Evolutionary conservation across 2,888 invertebrate genomes (phyloP).

Genomic region (Clunio marinus): DNA sequence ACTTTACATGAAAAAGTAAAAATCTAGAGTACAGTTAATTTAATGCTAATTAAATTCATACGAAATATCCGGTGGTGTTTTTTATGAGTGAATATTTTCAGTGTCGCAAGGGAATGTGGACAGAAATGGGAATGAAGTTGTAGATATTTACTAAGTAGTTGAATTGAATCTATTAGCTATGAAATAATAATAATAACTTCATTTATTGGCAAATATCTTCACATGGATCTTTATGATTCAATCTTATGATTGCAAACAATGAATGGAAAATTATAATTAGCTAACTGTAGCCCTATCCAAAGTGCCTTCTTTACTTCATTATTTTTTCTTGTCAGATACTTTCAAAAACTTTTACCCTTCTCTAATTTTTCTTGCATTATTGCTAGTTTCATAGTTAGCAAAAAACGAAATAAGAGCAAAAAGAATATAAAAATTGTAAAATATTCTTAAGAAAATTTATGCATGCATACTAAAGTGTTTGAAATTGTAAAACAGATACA

Average conservation of each 20-base stretch:
- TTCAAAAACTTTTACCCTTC: slow-evolving; percentile 9
- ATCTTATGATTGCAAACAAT: no score
- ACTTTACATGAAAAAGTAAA: slow-evolving; percentile 20
- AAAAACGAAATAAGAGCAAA: no score
- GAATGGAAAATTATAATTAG: no score
- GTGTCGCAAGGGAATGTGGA: neutral
- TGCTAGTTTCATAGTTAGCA: no score
- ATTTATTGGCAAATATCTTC: no score
- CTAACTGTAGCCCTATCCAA: neutral
- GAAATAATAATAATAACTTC: no score
- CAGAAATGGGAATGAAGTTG: neutral
- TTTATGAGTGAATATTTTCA: neutral
- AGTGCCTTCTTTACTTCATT: neutral
- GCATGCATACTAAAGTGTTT: slow-evolving; percentile 10
- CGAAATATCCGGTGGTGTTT: slow-evolving; percentile 33
- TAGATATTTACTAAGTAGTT: no score
- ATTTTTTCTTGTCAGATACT: neutral
- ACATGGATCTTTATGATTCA: no score
- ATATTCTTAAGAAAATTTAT: slow-evolving; percentile 12
- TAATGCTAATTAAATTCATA: slow-evolving; percentile 28
- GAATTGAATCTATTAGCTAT: no score
- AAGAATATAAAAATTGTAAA: neutral
- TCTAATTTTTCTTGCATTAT: neutral
- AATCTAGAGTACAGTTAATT: slow-evolving; percentile 38
- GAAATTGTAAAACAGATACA: neutral